These are phyloP conservation scores for Xerus inauris DNA, from an alignment of 2,113 vertebrate genomes.

Conservation along the genomic window DNA sequence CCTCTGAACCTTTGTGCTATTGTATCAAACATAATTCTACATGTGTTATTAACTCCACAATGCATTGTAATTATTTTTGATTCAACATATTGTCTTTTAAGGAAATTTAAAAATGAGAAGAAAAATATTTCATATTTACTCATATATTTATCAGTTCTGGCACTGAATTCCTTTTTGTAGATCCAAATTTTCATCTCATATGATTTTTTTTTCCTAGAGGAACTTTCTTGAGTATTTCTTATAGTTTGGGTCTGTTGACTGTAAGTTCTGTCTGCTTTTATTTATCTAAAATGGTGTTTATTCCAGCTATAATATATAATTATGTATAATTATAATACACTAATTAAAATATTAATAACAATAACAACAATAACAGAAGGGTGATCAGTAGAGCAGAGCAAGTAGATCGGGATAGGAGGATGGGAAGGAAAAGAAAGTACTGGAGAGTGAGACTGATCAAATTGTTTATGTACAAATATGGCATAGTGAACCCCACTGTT, in stretches of 20 bases:
- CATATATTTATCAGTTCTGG: not conserved
- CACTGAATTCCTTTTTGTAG: not conserved
- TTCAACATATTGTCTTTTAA: not conserved
- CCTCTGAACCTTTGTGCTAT: not conserved
- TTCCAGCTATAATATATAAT: not conserved
- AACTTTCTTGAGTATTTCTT: not conserved
- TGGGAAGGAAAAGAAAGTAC: too few relatives aligned
- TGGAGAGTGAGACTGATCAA: too few relatives aligned
- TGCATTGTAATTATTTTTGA: not conserved
- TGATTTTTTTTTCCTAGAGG: not conserved
- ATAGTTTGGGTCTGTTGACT: not conserved
- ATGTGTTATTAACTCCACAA: not conserved
- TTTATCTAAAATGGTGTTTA: constrained; percentile 8
- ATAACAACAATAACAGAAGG: too few relatives aligned
- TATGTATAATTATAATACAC: too few relatives aligned
- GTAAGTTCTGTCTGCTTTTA: not conserved
- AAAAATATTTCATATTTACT: not conserved
- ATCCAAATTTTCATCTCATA: not conserved
- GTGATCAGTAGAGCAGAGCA: too few relatives aligned
- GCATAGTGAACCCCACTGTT: too few relatives aligned
- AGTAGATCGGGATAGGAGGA: too few relatives aligned
- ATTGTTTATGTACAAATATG: too few relatives aligned
- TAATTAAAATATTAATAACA: too few relatives aligned
- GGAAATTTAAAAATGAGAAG: not conserved
- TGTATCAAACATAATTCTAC: not conserved